Evolutionary conservation across 2,797 vertebrate species (phyloP).

Genomic region (Lagodon rhomboides): DNA sequence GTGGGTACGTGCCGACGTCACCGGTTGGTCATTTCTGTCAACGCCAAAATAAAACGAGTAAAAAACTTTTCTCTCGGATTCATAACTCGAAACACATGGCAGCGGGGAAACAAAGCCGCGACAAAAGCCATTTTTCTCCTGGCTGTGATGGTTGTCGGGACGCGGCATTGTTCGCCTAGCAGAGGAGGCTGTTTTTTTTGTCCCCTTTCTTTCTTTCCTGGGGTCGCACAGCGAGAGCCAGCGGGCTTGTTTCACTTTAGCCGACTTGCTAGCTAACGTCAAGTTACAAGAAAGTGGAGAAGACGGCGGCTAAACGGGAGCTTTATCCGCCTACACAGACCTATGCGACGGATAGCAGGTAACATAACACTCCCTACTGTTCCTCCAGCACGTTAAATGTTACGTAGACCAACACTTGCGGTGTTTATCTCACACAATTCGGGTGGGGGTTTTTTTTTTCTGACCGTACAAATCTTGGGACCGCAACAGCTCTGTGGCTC

Average conservation of each 20-base stretch:
- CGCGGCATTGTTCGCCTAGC: constrained; percentile 32
- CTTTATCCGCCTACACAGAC: constrained; percentile 62
- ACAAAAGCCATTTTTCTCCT: not conserved
- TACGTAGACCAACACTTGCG: not conserved
- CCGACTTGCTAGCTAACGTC: constrained; percentile 77
- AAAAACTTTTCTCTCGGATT: constrained; percentile 60
- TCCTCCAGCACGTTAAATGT: not conserved
- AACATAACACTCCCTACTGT: constrained; percentile 33
- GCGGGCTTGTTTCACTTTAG: constrained; percentile 63
- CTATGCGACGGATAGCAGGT: constrained; percentile 83
- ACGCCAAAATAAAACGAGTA: constrained; percentile 77
- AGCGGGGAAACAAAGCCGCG: not conserved
- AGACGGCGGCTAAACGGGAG: constrained; percentile 65
- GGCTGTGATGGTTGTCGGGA: constrained; percentile 36
- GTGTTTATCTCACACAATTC: not conserved
- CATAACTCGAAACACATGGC: constrained; percentile 31
- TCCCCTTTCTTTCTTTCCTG: not conserved
- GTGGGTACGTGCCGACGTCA: constrained; percentile 74
- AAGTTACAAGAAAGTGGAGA: constrained; percentile 76
- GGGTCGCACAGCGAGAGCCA: constrained; percentile 54
- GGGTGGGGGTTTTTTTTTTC: too few relatives aligned
- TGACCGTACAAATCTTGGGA: constrained; percentile 19
- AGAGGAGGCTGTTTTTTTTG: constrained; percentile 20
- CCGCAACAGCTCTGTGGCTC: constrained; percentile 27
- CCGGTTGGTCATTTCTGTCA: constrained; percentile 70